A percentile compares a stretch with the other conserved stretches of the same genome.
Conservation (phyloP, 2,113 vertebrate genomes). For the Rhagologus leucostigma region DNA sequence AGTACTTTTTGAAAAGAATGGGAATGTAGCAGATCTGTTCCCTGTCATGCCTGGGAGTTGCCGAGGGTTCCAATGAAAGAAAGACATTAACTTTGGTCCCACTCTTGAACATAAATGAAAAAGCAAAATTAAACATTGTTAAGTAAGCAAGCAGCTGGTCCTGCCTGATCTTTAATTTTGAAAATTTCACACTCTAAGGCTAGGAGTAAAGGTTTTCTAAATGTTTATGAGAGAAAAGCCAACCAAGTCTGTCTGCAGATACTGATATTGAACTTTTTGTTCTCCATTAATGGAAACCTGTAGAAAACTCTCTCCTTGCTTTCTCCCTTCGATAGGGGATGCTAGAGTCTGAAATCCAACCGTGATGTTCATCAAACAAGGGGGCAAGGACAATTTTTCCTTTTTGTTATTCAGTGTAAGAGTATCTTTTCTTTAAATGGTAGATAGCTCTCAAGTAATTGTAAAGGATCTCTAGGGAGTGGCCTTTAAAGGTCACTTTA, state of each 20-base stretch:
- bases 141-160: background rate
- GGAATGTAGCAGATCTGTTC: background rate
- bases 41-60: background rate
- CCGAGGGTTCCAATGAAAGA: background rate
- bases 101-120: background rate
- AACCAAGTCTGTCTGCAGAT: background rate
- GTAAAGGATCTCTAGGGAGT: background rate
- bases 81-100: background rate
- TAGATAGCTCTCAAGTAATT: background rate
- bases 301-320: background rate
- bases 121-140: background rate
- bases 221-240: background rate
- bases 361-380: background rate
- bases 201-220: background rate
- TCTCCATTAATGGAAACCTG: background rate
- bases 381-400: background rate
- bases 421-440: background rate
- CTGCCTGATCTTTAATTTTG: background rate
- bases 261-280: background rate
- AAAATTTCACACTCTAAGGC: background rate
- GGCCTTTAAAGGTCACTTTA: constrained; percentile 39
- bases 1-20: background rate
- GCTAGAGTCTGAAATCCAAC: background rate
- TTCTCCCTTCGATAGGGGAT: background rate
- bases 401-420: background rate